Percentiles rank a stretch among this genome's conserved stretches.
Conservation (phyloP, 2,113 vertebrate genomes). For the Ginglymostoma cirratum region DNA sequence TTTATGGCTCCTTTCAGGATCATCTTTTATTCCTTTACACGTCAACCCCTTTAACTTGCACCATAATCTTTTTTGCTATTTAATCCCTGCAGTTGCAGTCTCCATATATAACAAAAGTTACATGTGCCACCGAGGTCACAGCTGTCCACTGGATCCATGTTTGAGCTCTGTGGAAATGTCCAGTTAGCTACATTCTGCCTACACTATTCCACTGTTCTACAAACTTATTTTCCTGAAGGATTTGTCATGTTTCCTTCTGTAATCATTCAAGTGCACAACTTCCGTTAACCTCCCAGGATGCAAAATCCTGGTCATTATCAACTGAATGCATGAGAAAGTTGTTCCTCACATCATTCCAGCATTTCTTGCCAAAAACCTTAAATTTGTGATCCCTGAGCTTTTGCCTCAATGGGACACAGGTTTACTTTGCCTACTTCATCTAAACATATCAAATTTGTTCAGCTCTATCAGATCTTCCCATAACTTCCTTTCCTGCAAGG, state of each 20-base stretch:
- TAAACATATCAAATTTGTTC: background rate
- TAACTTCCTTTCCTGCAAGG: background rate
- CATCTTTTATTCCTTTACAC: background rate
- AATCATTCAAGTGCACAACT: background rate
- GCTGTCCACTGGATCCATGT: too few relatives aligned
- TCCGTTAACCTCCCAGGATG: background rate
- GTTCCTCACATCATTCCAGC: background rate
- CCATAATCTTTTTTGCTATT: background rate
- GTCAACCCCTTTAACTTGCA: background rate
- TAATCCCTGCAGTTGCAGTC: background rate
- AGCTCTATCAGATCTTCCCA: background rate
- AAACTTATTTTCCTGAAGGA: background rate
- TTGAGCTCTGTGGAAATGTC: background rate
- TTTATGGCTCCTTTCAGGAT: background rate
- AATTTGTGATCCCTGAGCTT: background rate
- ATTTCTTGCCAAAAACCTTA: background rate
- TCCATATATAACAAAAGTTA: background rate
- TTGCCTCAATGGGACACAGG: background rate
- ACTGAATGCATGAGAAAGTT: background rate
- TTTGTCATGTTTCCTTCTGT: background rate
- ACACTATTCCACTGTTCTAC: too few relatives aligned
- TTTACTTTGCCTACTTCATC: background rate
- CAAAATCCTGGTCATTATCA: background rate
- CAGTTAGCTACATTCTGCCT: background rate
- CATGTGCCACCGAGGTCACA: background rate